These are phyloP conservation scores for Erynnis tages DNA, from an alignment of 2,888 invertebrate genomes.

Conservation along the genomic window DNA sequence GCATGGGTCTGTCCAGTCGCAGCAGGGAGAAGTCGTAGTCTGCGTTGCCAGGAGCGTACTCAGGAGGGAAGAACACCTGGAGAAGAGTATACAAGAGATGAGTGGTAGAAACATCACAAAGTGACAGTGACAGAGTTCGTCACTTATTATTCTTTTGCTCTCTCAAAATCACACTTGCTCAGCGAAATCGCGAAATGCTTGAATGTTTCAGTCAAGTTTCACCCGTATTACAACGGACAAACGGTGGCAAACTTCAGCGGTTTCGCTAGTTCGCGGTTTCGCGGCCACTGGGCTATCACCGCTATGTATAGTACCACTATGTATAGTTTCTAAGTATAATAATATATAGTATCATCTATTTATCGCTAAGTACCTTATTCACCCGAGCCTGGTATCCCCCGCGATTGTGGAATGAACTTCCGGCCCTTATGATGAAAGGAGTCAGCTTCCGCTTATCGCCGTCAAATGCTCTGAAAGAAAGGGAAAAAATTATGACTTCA, in stretches of 20 bases:
- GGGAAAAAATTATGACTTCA: background rate
- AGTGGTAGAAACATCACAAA: background rate
- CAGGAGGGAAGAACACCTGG: conserved; percentile 66
- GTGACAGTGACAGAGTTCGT: too few species aligned
- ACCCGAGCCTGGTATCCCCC: conserved; percentile 72
- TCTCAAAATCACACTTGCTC: too few species aligned
- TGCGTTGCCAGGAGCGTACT: conserved; percentile 61
- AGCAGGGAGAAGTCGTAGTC: conserved; percentile 65
- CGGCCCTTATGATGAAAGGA: conserved; percentile 63
- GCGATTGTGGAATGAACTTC: conserved; percentile 69
- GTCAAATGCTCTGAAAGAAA: conserved; percentile 53
- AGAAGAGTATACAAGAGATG: background rate
- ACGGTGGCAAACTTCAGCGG: too few species aligned
- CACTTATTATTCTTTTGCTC: too few species aligned
- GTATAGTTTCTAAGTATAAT: too few species aligned
- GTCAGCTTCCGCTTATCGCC: conserved; percentile 54
- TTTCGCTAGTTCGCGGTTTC: too few species aligned
- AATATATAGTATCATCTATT: too few species aligned
- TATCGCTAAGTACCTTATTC: conserved; percentile 54
- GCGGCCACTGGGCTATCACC: too few species aligned
- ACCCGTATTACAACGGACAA: too few species aligned
- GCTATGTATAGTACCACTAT: too few species aligned
- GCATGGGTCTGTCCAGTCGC: conserved; percentile 68
- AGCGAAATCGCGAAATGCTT: too few species aligned
- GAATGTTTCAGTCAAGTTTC: too few species aligned